Evolutionary conservation across 2,888 invertebrate species (phyloP), one percentile per base, ranked within the genome.

Genomic region (Patella ulyssiponensis): DNA sequence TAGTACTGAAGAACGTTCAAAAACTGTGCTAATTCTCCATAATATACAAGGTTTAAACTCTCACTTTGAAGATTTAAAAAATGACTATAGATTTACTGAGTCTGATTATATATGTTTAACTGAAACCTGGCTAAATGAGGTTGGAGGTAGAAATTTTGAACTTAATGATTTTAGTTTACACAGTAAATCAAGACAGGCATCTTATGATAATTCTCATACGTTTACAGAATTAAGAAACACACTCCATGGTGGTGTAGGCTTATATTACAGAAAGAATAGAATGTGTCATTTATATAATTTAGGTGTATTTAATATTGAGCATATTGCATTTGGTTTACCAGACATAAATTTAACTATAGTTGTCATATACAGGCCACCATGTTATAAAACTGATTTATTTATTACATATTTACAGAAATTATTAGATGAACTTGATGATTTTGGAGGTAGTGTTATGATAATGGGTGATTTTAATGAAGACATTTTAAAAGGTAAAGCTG

Each of bases 111-210:
- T 56, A 17, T 56, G 56, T 56, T 56, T 56, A n/a, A 75, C 79
- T 53, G 79, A 79, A 73, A 79, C 79, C 1, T 79, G 79, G 79
- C 20, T 77, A 15, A 27, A 74, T 53, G 7, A 44, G 5, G 44
- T 69, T 52, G 27, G 44, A 23, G 17, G 4, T 7, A 11, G 17
- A 12, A 33, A 71, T 23, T 44, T 76, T 17, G n/a, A 64, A 20
- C 3, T 77, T 5, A 23, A 74, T 64, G 52, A 79, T 52, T 79
- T 74, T 75, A 53, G 20, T 7, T 77, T 74, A 53, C 69, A 71
- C 11, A 73, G 71, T 79, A 17, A 56, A n/a, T 20, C 72, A 64
- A 74, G 79, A 52, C 53, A 71, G 15, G 17, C 17, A 54, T 44
- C 71, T 52, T 77, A 54, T 74, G 64, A 72, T 72, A 44, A 52